Conservation (phyloP, 1,140 invertebrate species). For the Diachasmimorpha longicaudata region DNA sequence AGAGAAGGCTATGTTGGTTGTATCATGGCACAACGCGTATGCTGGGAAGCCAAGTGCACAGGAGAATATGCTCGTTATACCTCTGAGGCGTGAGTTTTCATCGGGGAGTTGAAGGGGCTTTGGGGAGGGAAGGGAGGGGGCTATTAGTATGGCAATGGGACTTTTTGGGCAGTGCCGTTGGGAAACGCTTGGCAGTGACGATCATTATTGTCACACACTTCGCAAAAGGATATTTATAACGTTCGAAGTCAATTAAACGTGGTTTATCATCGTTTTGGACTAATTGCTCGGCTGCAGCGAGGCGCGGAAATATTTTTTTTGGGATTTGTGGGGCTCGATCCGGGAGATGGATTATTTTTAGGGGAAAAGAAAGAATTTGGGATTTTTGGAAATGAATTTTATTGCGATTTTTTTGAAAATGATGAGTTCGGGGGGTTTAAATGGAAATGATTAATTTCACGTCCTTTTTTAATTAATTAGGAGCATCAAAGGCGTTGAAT, state of each 20-base stretch:
- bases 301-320: no score
- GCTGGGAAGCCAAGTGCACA: neutral
- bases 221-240: neutral
- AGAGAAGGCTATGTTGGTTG: neutral
- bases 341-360: no score
- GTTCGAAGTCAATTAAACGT: neutral
- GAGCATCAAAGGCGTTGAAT: no score
- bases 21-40: neutral
- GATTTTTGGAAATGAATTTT: no score
- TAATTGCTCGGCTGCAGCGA: neutral
- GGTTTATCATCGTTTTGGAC: neutral
- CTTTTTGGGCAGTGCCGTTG: neutral
- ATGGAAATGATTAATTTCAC: no score
- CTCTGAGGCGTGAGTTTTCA: neutral
- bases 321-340: no score
- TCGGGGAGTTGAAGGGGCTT: neutral
- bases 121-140: neutral
- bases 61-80: slow-evolving; percentile 2
- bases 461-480: no score
- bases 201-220: neutral
- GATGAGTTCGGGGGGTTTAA: no score
- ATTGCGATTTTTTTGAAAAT: no score
- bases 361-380: no score
- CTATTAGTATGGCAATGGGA: slow-evolving; percentile 1
- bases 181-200: neutral